Evolutionary conservation across 2,888 invertebrate species (phyloP), one percentile per base, ranked within the genome.

Genomic region (Vesta saturnalis): DNA sequence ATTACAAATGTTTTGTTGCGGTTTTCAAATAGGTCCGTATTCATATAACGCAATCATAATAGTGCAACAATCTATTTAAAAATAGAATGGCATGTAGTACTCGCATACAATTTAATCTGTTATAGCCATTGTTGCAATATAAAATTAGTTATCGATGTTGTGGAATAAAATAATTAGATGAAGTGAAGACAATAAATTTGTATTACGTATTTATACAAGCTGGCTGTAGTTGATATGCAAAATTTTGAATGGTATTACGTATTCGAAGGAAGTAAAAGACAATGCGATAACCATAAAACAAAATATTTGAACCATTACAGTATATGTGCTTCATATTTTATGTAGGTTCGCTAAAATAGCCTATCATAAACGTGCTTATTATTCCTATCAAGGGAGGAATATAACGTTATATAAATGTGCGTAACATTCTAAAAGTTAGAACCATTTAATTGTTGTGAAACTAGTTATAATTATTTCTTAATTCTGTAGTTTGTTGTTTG

Each of bases 351-450:
- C 49, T 22, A 62, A 55, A 63, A 67, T 62, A 59, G 67, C 62
- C 62, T 49, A 62, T 52, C 67, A 67, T 67, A 67, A 67, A 67
- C 67, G 67, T 39, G 23, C 52, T 62, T 59, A 67, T 67, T 67
- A 67, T 67, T 58, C 39, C 58, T 54, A 55, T 58, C 67, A 67
- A 62, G 67, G 67, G 67, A 67, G 55, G 46, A 39, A 67, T 67
- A 62, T 46, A 66, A 35, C 66, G 60, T 57, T 47, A 66, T 49
- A 47, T 56, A 64, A 64, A 64, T 60, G 64, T 54, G 60, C 52
- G 60, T 66, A 66, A 60, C 56, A 60, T 56, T 60, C 60, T 46
- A 66, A 66, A 66, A 22, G 60, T 66, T 56, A 19, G 60, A 49
- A 59, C 60, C 60, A 66, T 43, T 60, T 60, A 66, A 56, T 66